Percentiles rank a stretch among this genome's conserved stretches.
Conservation (phyloP, 2,888 invertebrate genomes). For the Nysson spinosus region DNA sequence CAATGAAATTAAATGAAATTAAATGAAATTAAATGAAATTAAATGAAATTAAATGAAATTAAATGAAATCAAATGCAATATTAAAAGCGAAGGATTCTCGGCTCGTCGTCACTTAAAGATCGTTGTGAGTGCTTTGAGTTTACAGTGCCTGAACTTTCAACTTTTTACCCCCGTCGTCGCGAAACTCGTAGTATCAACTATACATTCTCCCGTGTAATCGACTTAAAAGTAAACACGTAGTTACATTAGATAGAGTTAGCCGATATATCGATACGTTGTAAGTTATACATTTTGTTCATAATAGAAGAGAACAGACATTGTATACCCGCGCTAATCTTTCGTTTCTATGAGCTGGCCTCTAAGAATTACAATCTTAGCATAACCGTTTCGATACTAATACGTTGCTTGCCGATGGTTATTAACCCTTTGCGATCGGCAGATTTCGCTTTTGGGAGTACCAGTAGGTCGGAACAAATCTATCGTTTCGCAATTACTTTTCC, state of each 20-base stretch:
- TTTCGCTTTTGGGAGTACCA: too few relatives aligned
- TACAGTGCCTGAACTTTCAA: slow-evolving; percentile 62
- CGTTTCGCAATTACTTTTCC: too few relatives aligned
- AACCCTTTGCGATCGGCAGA: too few relatives aligned
- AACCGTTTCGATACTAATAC: slow-evolving; percentile 18
- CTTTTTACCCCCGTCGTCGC: slow-evolving; percentile 44
- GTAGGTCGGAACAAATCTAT: too few relatives aligned
- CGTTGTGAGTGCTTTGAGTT: slow-evolving; percentile 59
- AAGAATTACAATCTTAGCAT: slow-evolving; percentile 37
- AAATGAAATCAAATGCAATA: too few relatives aligned
- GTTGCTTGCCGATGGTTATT: slow-evolving; percentile 43
- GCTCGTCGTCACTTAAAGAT: slow-evolving; percentile 29
- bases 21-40: too few relatives aligned
- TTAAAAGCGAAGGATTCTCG: too few relatives aligned
- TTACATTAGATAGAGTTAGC: slow-evolving; percentile 28
- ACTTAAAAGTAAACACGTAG: slow-evolving; percentile 32
- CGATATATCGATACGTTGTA: slow-evolving; percentile 18
- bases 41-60: too few relatives aligned
- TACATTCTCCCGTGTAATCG: slow-evolving; percentile 25
- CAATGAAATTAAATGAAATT: too few relatives aligned
- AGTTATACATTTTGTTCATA: slow-evolving; percentile 17
- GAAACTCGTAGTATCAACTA: slow-evolving; percentile 31
- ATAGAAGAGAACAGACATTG: slow-evolving; percentile 6
- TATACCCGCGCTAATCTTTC: slow-evolving; percentile 33
- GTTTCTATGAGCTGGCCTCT: slow-evolving; percentile 66